Evolutionary conservation across 2,113 vertebrate genomes (phyloP).

Genomic region (Ploceus nigricollis): DNA sequence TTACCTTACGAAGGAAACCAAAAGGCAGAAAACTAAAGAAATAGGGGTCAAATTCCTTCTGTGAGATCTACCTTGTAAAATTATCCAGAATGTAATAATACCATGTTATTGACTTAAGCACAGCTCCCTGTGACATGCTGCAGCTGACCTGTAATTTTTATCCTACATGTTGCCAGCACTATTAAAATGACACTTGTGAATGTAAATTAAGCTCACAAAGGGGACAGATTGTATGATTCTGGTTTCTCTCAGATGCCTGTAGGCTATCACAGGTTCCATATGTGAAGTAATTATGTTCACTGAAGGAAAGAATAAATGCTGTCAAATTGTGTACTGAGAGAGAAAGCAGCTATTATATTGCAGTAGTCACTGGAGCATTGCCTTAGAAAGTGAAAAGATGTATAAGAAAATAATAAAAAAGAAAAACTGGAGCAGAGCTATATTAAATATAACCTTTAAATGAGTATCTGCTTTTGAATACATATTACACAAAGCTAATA

Average conservation of each 20-base stretch:
- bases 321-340: conserved; percentile 80
- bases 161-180: conserved; percentile 76
- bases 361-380: conserved; percentile 78
- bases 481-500: conserved; percentile 63
- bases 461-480: conserved; percentile 64
- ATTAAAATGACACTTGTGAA: conserved; percentile 82
- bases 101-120: conserved; percentile 79
- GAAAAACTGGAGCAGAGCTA: conserved; percentile 57
- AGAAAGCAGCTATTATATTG: conserved; percentile 82
- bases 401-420: conserved; percentile 76
- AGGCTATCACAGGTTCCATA: conserved; percentile 86
- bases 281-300: conserved; percentile 87
- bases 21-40: conserved; percentile 67
- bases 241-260: conserved; percentile 81
- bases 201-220: conserved; percentile 82
- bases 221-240: conserved; percentile 83
- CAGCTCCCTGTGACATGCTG: conserved; percentile 72
- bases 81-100: conserved; percentile 76
- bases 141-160: conserved; percentile 82
- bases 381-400: conserved; percentile 75
- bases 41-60: conserved; percentile 72
- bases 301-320: conserved; percentile 86
- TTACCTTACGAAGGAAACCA: conserved; percentile 55
- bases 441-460: conserved; percentile 76
- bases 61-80: conserved; percentile 76